Evolutionary conservation across 2,888 invertebrate genomes (phyloP), one percentile per base, ranked within the genome.

Genomic region (Erebia epiphron): DNA sequence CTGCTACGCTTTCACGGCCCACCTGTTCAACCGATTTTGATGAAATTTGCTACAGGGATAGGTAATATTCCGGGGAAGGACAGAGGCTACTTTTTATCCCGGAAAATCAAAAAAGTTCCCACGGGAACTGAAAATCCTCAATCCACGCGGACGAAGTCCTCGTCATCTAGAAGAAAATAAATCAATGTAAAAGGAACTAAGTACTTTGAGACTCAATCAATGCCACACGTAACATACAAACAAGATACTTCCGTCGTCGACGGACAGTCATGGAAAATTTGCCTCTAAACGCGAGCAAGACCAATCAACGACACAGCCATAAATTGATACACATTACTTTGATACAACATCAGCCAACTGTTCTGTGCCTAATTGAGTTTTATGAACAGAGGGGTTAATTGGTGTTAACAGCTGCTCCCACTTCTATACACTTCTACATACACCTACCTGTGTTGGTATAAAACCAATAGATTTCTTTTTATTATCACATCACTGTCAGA

Each of bases 311-410:
- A 57, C 43, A 62, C 56, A 63, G 46, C 52, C 18, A 68, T 70
- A 68, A 69, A 75, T 75, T 72, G 72, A 68, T 70, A 70, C 68
- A 62, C 43, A 10, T 52, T 52, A 52, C 52, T 10, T 10, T 10
- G 9, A 18, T 18, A 41, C 67, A 63, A 43, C 35, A 46, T 13
- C 43, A 46, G 49, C 61, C 72, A 63, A 64, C 61, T 72, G 70
- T 69, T 57, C 70, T 68, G 74, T 75, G 67, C 73, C 75, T 79
- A 81, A 81, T 83, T 79, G 79, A 79, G 81, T 83, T 81, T 81
- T 77, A 76, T 79, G 75, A 78, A 76, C 77, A 65, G 70, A 72
- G 72, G 76, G 83, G 83, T 81, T 80, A 83, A 83, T 80, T 79
- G 82, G 72, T 75, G 83, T 83, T 79, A 83, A 83, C 73, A 77